A percentile compares a stretch with the other conserved stretches of the same genome.
These are phyloP conservation scores for Onychomys arenicola DNA, from an alignment of 2,797 vertebrate species.

Conservation along the genomic window DNA sequence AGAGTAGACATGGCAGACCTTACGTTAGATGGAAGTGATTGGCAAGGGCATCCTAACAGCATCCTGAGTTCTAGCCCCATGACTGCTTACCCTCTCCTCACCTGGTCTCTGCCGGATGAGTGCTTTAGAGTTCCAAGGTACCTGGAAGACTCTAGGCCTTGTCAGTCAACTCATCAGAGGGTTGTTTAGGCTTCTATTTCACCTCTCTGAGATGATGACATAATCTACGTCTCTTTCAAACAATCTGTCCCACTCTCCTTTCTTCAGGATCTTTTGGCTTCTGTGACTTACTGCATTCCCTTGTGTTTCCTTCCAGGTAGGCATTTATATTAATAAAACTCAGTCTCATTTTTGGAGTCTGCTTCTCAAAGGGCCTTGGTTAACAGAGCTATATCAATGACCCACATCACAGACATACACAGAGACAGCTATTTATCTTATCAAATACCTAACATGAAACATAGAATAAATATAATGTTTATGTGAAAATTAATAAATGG, in stretches of 20 bases:
- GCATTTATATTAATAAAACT: constrained; percentile 8
- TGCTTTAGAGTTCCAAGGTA: background rate
- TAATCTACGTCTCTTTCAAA: background rate
- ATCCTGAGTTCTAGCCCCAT: background rate
- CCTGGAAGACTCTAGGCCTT: background rate
- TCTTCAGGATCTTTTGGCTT: background rate
- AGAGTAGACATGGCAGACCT: background rate
- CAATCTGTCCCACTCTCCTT: background rate
- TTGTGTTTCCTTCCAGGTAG: background rate
- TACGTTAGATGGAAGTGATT: background rate
- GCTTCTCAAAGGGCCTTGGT: background rate
- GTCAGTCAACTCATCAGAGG: background rate
- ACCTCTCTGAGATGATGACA: background rate
- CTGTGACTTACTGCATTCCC: background rate
- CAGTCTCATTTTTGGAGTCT: background rate
- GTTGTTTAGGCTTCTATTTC: background rate
- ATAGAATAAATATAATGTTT: background rate
- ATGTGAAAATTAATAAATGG: background rate
- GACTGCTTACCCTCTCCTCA: background rate
- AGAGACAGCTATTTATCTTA: background rate
- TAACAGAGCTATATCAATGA: background rate
- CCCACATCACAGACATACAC: background rate
- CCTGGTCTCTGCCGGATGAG: background rate
- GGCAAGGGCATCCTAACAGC: background rate
- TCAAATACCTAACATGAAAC: background rate